Base-by-base conservation (phyloP, 2,797 vertebrate genomes). In the Setipinna tenuifilis region DNA sequence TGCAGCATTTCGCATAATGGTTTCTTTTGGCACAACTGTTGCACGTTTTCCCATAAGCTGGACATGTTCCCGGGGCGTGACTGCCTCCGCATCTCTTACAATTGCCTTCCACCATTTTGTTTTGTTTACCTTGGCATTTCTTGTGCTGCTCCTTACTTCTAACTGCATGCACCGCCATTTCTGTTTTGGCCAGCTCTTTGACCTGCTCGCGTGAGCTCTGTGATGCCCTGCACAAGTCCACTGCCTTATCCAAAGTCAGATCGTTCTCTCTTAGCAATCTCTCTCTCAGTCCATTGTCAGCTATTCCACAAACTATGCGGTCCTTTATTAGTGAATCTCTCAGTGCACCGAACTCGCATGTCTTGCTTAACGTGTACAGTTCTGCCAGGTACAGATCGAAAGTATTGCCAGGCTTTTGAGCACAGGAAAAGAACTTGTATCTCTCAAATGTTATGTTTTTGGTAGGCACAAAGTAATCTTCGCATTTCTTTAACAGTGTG, bases 241-340 rank as follows among this genome's bases (percentile, higher is more conserved):
- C 57, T 25, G 58, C 17, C 41, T 28, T 84, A 7, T 86, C 83
- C 59, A 86, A 25, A 48, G 82, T 82, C 41, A 84, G 46, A 25
- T 41, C 21, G 17, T 44, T 23, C 50, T 86, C 85, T 9, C 75
- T 2, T 31, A 83, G 7, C 57, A 84, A 28, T 81, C 85, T 61
- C 19, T 83, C 68, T 81, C 82, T 83, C 2, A 86, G 12, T 11
- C 48, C 57, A 59, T 86, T 78, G n/a, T 83, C n/a, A n/a, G n/a
- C 85, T 25, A 31, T 83, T 46, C 82, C 82, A 81, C 85, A 86
- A 25, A 86, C 65, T 28, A 83, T 86, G 12, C 41, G 19, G 25
- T 86, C 85, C 44, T 25, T 28, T 25, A 86, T 81, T 17, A 86
- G 71, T 11, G 68, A 86, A 28, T 86, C 85, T 46, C 21, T 86